Conservation (phyloP, 1,140 invertebrate species). For the Pseudoatta argentina region DNA sequence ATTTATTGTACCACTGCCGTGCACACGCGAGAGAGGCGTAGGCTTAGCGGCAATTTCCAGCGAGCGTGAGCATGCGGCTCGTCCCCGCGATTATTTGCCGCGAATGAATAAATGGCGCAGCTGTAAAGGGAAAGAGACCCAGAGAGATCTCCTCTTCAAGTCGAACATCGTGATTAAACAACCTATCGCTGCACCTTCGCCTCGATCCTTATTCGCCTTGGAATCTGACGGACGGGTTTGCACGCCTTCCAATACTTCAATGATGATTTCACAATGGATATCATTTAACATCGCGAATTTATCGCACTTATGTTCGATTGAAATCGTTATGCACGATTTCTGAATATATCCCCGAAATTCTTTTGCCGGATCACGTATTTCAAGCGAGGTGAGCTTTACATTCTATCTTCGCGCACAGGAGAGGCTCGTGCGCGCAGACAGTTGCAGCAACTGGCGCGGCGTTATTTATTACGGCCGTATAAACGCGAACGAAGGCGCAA, state of each 20-base stretch:
- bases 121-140: not conserved
- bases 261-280: not conserved
- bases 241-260: not conserved
- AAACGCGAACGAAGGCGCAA: conserved; percentile 65
- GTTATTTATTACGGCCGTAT: conserved; percentile 68
- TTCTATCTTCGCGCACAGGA: conserved; percentile 1
- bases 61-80: conserved; percentile 64
- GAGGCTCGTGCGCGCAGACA: not conserved
- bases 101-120: conserved; percentile 63
- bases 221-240: conserved; percentile 6
- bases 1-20: conserved; percentile 77
- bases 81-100: conserved; percentile 69
- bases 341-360: not conserved
- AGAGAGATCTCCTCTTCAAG: not conserved
- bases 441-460: conserved; percentile 24
- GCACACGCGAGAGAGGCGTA: conserved; percentile 68
- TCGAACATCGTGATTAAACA: conserved; percentile 39
- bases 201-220: conserved; percentile 18
- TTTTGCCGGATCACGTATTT: not conserved
- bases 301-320: not conserved
- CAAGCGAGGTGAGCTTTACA: not conserved
- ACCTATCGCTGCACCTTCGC: not conserved
- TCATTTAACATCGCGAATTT: not conserved
- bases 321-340: not conserved
- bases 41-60: conserved; percentile 72